Evolutionary conservation across 2,113 vertebrate species (phyloP), one percentile per base, ranked within the genome.

Genomic region (Xyliphius kryptos): DNA sequence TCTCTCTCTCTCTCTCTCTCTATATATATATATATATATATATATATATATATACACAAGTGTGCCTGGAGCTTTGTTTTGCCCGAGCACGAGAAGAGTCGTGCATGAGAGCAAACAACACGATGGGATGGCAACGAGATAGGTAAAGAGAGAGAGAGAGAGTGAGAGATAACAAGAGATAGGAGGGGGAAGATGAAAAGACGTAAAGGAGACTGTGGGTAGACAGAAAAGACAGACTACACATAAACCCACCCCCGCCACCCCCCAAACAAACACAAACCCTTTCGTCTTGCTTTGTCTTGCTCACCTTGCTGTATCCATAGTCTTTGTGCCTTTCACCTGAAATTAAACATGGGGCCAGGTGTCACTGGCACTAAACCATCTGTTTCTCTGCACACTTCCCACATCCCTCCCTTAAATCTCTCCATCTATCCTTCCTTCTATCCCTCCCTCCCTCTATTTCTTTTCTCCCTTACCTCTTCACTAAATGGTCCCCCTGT

Each of bases 321-420:
- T 57, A 65, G 48, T 69, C 57, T 56, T 57, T 32, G 36, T 55
- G 40, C 48, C 77, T 80, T 77, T 84, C 83, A 85, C 85, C 84
- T 86, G 82, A 84, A 83, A 83, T 81, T 70, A 83, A 82, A 83
- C 81, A 82, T 75, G 68, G 76, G 73, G 67, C 85, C 83, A 85
- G 83, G 83, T 86, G 82, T 80, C 76, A 74, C 83, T 76, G 70
- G 21, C 20, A 75, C 76, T 76, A 67, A 49, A 68, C 82, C 82
- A 84, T 85, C 83, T 85, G 82, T 62, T 81, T 70, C 17, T 38
- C 79, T 76, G 68, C n/a, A n/a, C n/a, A n/a, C n/a, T n/a, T n/a
- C 68, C 72, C 68, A 66, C 65, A 73, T 70, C 68, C 66, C 72
- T 15, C 60, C 67, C 66, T 71, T 38, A 21, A 61, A 41, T 52